Evolutionary conservation across 1,140 invertebrate species (phyloP), one percentile per base, ranked within the genome.

Genomic region (Leucophenga varia): DNA sequence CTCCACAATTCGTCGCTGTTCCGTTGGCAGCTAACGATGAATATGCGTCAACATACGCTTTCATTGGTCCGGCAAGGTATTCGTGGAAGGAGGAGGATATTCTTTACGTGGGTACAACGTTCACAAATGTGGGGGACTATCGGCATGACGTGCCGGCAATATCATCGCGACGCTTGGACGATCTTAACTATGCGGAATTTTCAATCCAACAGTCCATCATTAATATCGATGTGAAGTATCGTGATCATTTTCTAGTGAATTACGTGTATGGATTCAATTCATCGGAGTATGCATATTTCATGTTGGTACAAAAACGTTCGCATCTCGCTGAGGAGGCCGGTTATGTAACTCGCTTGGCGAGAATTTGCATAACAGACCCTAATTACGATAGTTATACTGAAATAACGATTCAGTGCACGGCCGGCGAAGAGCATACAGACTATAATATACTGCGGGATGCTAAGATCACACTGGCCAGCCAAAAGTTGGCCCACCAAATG

Each of bases 181-280:
- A 85, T 36, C 74, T 93, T 17, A 84, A 88, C 49, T 84, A 90
- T 32, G 87, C 90, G 0, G 89, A 94, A 71, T 86, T 83, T 52
- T 88, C 89, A 2, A 94, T 95, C 67, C 89, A 91, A 70, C 88
- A 94, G 72, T 91, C 91, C 19, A 82, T 87, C 35, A 80, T 95
- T n/a, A 84, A 87, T 55, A 94, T 96, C 48, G 93, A 95, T 78
- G 91, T 95, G 8, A 94, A 94, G 69, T 94, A 94, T 75, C 84
- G 92, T 47, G 93, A 96, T 78, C 92, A 95, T 72, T 96, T 95
- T 77, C 79, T 95, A 7, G 92, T 98, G 14, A 87, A 92, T 65
- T 98, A 97, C 75, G 84, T 97, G 2, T 96, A 95, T 77, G 95
- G 95, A 9, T 98, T 98, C 70, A 91, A 95, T 75, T 90, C 92